Evolutionary conservation across 2,797 vertebrate genomes (phyloP), one percentile per base, ranked within the genome.

Genomic region (Artibeus lituratus): DNA sequence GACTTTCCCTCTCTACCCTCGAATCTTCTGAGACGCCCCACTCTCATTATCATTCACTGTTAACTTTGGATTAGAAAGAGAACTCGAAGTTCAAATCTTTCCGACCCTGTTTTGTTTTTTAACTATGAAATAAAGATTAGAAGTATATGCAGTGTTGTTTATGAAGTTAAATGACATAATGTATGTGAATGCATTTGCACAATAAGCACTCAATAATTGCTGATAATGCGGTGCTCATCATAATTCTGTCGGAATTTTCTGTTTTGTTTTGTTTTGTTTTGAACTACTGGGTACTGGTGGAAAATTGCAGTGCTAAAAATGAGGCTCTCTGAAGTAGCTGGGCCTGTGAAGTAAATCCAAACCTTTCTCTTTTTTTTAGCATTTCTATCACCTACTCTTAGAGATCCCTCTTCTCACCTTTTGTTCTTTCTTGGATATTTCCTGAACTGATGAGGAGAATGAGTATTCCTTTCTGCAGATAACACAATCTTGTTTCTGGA

Each of bases 391-490:
- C 32, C 91, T 67, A 78, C 22, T 53, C 24, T 90, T 80, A 26
- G 24, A 76, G 67, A 94, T 80, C 59, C 35, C 70, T 70, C 69
- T 95, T 96, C 82, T 94, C 22, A 44, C 78, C 51, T 77, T 85
- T 90, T 74, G 65, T 82, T 26, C 37, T 95, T 92, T 87, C 44
- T 81, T 90, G 51, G 37, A 53, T 65, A 51, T 26, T 92, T 83
- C 73, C 57, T 1, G 3, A 90, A 78, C 73, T 88, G 65, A 87
- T 42, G 14, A 77, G 29, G 42, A 35, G 32, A 37, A 32, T 81
- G 92, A 94, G 53, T 90, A 95, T 94, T 97, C 57, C 47, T 94
- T 93, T 78, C 82, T 74, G 49, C 67, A 96, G 55, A 92, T 88
- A 89, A 82, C 42, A 83, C 77, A 94, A 70, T 82, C 81, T 92